Base-by-base conservation (phyloP, 1,140 invertebrate genomes). In the Oscheius sp. region DNA sequence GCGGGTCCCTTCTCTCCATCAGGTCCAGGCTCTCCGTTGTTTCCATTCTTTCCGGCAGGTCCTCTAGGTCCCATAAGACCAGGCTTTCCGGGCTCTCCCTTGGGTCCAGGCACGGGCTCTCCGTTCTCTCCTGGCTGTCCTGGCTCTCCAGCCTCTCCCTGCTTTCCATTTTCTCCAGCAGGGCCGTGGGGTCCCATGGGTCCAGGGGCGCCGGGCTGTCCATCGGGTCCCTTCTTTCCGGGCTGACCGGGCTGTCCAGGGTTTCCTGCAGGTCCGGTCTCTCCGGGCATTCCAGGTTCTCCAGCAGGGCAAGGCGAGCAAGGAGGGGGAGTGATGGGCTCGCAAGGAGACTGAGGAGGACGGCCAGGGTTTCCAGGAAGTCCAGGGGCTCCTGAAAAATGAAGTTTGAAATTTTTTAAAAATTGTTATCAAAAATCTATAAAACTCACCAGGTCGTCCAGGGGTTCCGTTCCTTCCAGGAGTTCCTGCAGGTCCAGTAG, bases 31-130 rank as follows among this genome's bases (percentile, higher is more conserved):
- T n/a, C n/a, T n/a, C n/a, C n/a, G n/a, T n/a, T n/a, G n/a, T n/a
- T n/a, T n/a, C 75, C 75, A 34, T 63, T 63, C 65, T 73, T 74
- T 62, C 74, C 63, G 32, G 74, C 26, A 35, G 74, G 35, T 46
- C 74, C 62, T 26, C 62, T 31, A 45, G 68, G 70, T 26, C 74
- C n/a, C 68, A 74, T 67, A 34, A 66, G 72, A 38, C 76, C 76
- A 23, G 76, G 73, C 49, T 74, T 64, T 69, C 76, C 76, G 34
- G 76, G 72, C 26, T 58, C 72, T 62, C 71, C 72, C 45, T 66
- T 52, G 31, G 46, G 35, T 66, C 59, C 59, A 34, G 62, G 59
- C 45, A 45, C 58, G 59, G 62, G 34, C 28, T 55, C 62, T 38
- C 71, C 75, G 45, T 70, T 63, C 29, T n/a, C n/a, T n/a, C n/a